Base-by-base conservation (phyloP, 1,140 invertebrate species). In the Spodoptera litura region DNA sequence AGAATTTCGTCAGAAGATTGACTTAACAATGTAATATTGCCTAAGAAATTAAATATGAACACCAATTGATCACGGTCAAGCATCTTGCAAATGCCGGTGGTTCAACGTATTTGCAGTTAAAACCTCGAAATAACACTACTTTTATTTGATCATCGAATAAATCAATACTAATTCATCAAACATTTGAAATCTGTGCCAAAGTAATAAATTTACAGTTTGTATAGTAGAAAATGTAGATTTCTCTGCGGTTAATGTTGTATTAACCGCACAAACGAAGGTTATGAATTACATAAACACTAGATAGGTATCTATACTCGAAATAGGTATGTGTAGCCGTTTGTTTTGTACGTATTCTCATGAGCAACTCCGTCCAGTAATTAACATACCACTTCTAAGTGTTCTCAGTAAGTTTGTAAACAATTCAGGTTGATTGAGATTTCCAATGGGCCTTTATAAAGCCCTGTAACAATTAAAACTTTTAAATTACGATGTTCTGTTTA, bases 211-310 rank as follows among this genome's bases (percentile, higher is more conserved):
- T 15, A 25, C n/a, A 25, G 20, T 20, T 13, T 49, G 13, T 15
- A 68, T 10, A 64, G 51, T 53, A 70, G 11, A 70, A 55, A 53
- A 70, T 20, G 51, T 35, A n/a, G 66, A 70, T 70, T 70, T 70
- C 66, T 70, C 51, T 55, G 51, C 51, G 38, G 38, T 31, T 52
- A 53, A 31, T 61, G 35, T 27, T 53, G 51, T 70, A 53, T n/a
- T 25, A 55, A 53, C 25, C 15, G 27, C 58, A 74, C 38, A 61
- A 25, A 61, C 13, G 58, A 74, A 74, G 72, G 72, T 74, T 74
- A 74, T 15, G 25, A 62, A 38, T 73, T 73, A 73, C 55, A 59
- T 73, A 73, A 59, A 73, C 20, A 25, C 71, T 44, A 73, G 38
- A 20, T 59, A 44, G 12, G 12, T 49, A 49, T 49, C 8, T 72